Evolutionary conservation across 2,888 invertebrate species (phyloP).

Genomic region (Zaprionus lineosus): DNA sequence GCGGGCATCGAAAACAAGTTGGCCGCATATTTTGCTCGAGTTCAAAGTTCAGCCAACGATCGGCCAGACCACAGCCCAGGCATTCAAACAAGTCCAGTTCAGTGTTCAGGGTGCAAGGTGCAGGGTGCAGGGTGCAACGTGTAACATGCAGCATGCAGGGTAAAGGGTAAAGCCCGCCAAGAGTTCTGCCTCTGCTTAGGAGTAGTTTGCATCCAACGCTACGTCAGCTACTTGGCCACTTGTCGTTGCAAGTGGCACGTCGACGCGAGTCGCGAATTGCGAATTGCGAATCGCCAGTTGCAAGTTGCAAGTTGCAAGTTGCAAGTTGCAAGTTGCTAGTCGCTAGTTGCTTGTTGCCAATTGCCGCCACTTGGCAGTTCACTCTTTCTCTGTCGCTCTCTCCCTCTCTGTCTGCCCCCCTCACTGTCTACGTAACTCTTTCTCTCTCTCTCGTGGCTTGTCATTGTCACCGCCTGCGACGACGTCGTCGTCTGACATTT

Average conservation of each 20-base stretch:
- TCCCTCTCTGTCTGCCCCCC: background rate
- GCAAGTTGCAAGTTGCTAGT: constrained; percentile 20
- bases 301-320: constrained; percentile 9
- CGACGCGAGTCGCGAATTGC: constrained; percentile 14
- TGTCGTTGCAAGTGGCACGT: constrained; percentile 65
- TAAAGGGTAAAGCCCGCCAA: too few species aligned
- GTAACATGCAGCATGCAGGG: too few species aligned
- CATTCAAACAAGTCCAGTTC: constrained; percentile 55
- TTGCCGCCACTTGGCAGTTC: too few species aligned
- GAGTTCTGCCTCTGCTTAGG: too few species aligned
- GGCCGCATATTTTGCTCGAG: constrained; percentile 72
- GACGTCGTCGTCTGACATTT: constrained; percentile 61
- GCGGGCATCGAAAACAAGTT: constrained; percentile 67
- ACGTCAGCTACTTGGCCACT: constrained; percentile 65
- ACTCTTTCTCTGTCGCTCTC: too few species aligned
- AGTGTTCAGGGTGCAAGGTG: too few species aligned
- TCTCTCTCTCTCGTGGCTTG: constrained; percentile 37
- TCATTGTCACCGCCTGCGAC: constrained; percentile 69
- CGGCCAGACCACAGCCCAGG: constrained; percentile 46
- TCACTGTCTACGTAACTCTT: background rate
- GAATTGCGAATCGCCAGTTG: constrained; percentile 15
- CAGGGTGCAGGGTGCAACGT: too few species aligned
- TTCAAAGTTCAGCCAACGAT: constrained; percentile 68
- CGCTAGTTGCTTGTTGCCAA: too few species aligned
- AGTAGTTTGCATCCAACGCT: too few species aligned